Evolutionary conservation across 2,113 vertebrate genomes (phyloP), one percentile per base, ranked within the genome.

Genomic region (Paedocypris sp.): DNA sequence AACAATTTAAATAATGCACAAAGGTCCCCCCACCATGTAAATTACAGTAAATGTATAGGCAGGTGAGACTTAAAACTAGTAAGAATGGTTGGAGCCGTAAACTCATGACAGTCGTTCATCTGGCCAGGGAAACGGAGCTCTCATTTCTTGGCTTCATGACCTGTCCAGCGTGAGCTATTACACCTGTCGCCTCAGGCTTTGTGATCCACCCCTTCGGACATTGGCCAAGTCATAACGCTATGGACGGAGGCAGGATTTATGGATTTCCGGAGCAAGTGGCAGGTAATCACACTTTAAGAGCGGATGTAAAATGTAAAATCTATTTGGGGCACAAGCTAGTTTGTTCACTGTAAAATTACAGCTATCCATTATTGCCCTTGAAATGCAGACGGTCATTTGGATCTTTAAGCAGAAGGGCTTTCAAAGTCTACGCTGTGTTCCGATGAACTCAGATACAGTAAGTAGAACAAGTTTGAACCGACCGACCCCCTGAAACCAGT

Each of bases 231-330:
- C 68, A 58, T 70, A 64, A 73, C 10, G 59, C 46, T 58, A 78
- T 69, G 70, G 73, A 72, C 68, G 62, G 53, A 68, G 67, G n/a
- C 65, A 64, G 78, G 79, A 82, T 80, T 79, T 81, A 83, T 76
- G 73, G 53, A 36, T 73, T 51, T 70, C 49, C 48, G 23, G 68
- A 60, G 47, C 56, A 51, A 62, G 26, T 41, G 25, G 39, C 45
- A 73, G 71, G 71, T 77, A 76, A 79, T 74, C 69, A 56, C 62
- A 48, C 41, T 62, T 53, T 70, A 58, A 69, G 46, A 65, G 60
- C 28, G 32, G 41, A 38, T 45, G 60, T 54, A 64, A 64, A 64
- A 64, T 64, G 39, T n/a, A n/a, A n/a, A n/a, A 60, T 49, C 22
- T 39, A 54, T 64, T 45, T 54, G 29, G 45, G 29, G 39, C 20